Conservation (phyloP, 92 coral and sea anemone genomes). For the Ricordea florida region DNA sequence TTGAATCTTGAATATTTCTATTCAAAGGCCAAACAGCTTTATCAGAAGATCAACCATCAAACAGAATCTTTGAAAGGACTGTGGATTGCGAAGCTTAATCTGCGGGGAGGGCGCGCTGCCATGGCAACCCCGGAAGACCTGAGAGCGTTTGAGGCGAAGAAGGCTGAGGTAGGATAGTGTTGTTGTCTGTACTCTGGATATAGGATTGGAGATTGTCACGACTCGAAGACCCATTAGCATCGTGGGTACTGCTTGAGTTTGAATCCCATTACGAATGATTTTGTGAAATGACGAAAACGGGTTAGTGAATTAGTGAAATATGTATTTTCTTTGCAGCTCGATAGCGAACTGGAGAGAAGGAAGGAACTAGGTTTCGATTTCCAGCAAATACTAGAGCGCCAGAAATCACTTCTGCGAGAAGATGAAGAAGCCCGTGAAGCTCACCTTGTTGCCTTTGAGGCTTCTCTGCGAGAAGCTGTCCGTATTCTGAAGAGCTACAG, state of each 20-base stretch:
- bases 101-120: slow-evolving; percentile 93
- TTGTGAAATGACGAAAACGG: neutral
- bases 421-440: slow-evolving; percentile 95
- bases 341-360: slow-evolving; percentile 91
- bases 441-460: slow-evolving; percentile 89
- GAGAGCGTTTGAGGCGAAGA: slow-evolving; percentile 84
- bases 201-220: too few species aligned
- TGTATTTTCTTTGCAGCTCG: slow-evolving; percentile 74
- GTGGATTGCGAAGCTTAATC: slow-evolving; percentile 97
- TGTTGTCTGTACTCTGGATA: neutral
- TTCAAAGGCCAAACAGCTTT: slow-evolving; percentile 83
- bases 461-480: slow-evolving; percentile 83
- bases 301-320: neutral
- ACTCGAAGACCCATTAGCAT: neutral
- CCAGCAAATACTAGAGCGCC: slow-evolving; percentile 89
- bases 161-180: slow-evolving; percentile 68
- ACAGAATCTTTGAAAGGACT: slow-evolving; percentile 92
- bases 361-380: slow-evolving; percentile 95
- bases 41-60: slow-evolving; percentile 95
- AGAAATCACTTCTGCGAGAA: slow-evolving; percentile 74
- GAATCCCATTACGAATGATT: too few species aligned
- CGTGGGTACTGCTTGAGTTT: too few species aligned
- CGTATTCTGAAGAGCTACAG: slow-evolving; percentile 84
- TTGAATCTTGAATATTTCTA: neutral
- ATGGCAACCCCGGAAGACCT: slow-evolving; percentile 99